Percentiles rank a stretch among this genome's conserved stretches.
Conservation (phyloP, 1,140 invertebrate species). For the Aphidius gifuensis region DNA sequence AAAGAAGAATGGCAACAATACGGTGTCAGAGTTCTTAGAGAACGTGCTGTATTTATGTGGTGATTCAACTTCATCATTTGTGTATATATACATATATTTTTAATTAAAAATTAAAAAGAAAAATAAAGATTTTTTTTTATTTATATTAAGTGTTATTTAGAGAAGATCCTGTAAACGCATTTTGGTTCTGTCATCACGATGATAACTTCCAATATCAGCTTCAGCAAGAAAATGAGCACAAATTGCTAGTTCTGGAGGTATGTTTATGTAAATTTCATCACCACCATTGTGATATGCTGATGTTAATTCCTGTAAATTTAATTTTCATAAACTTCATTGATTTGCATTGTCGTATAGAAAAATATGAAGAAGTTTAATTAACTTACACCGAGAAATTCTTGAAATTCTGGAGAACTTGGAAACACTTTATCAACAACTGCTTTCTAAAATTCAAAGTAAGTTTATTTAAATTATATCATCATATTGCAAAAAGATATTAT, state of each 20-base stretch:
- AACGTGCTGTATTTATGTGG: conserved; percentile 81
- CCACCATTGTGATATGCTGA: conserved; percentile 38
- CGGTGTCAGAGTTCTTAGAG: conserved; percentile 82
- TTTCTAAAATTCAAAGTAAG: conserved; percentile 27
- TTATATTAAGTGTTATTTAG: conserved; percentile 12
- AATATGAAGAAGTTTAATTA: neutral
- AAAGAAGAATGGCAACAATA: conserved; percentile 81
- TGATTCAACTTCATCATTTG: conserved; percentile 37
- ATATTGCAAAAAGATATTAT: conserved; percentile 6
- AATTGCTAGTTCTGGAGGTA: conserved; percentile 25
- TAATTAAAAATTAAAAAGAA: neutral
- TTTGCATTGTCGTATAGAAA: conserved; percentile 8
- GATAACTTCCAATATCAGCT: conserved; percentile 38
- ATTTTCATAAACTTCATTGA: conserved; percentile 14
- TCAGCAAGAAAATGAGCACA: conserved; percentile 39
- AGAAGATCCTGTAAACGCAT: conserved; percentile 40
- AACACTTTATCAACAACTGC: conserved; percentile 33
- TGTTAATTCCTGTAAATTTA: conserved; percentile 34
- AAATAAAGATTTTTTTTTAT: neutral
- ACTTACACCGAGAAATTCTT: conserved; percentile 37
- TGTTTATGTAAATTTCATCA: conserved; percentile 42
- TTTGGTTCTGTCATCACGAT: conserved; percentile 42
- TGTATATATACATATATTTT: neutral
- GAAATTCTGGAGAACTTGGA: conserved; percentile 33
- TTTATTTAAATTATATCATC: neutral